Evolutionary conservation across 2,888 invertebrate genomes (phyloP), one percentile per base, ranked within the genome.

Genomic region (Rhyacophila evoluta): DNA sequence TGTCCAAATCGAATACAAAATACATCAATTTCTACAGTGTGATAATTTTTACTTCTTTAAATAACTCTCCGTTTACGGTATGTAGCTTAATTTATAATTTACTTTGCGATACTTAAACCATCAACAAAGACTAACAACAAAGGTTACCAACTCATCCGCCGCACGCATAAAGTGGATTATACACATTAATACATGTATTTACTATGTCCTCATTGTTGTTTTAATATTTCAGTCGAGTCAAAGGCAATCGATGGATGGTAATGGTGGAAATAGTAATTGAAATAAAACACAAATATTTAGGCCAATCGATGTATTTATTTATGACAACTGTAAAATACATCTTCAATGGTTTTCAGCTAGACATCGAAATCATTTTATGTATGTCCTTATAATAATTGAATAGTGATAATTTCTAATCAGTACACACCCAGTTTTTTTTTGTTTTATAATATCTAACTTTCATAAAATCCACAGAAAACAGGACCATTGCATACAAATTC

Each of bases 231-330:
- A 33, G 29, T 2, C 6, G 29, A 2, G 6, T 33, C 29, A 33
- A 2, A 33, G 29, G 1, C 5, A n/a, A n/a, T n/a, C 1, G 15
- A 39, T 2, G 39, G 2, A 39, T 5, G 12, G 11, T 15, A 25
- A 25, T 25, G 19, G n/a, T 15, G 4, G 38, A 25, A 3, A n/a
- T 15, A n/a, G 25, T 11, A 37, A 72, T n/a, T 37, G 0, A 73
- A 73, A 55, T 74, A 37, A 79, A 75, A 75, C 15, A 71, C 28
- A 25, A 2, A 25, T 33, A 8, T 76, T 28, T 75, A 80, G 81
- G 81, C 81, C 81, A 82, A 82, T 80, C 80, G 81, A 82, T 82
- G 81, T 82, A 78, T 81, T 81, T 81, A 80, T 80, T 74, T 77
- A 33, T 75, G 77, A 79, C 73, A 77, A 39, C 69, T 79, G 70